These are phyloP conservation scores for Pavo muticus DNA, from an alignment of 2,113 vertebrate genomes.

Conservation along the genomic window DNA sequence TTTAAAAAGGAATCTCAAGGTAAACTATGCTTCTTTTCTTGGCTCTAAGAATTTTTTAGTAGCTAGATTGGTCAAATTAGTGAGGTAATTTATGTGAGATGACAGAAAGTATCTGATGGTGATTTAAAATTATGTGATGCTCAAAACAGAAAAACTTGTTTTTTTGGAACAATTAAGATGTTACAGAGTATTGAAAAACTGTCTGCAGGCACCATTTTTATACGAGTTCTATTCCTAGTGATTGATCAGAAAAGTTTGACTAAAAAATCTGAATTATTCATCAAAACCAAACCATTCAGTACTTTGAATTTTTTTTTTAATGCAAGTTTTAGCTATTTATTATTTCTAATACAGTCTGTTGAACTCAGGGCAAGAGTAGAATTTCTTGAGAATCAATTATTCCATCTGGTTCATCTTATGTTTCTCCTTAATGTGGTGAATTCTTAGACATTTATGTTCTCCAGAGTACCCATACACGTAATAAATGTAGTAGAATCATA, in stretches of 20 bases:
- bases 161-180: neutral
- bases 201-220: neutral
- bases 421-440: neutral
- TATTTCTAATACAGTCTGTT: neutral
- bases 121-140: neutral
- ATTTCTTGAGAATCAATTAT: neutral
- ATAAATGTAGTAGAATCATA: neutral
- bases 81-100: neutral
- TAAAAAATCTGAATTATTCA: neutral
- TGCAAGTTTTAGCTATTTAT: neutral
- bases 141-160: neutral
- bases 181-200: neutral
- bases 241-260: neutral
- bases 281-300: neutral
- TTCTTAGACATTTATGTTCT: neutral
- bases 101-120: neutral
- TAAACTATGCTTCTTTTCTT: neutral
- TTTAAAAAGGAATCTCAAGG: too few relatives aligned
- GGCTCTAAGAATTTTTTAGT: neutral
- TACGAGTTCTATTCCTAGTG: neutral
- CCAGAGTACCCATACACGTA: neutral
- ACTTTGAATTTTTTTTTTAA: neutral
- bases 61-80: neutral
- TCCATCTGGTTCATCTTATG: neutral
- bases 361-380: fast-evolving